Percentiles rank a stretch among this genome's conserved stretches.
Evolutionary conservation across 2,797 vertebrate genomes (phyloP).

Genomic region (Danio choprae): DNA sequence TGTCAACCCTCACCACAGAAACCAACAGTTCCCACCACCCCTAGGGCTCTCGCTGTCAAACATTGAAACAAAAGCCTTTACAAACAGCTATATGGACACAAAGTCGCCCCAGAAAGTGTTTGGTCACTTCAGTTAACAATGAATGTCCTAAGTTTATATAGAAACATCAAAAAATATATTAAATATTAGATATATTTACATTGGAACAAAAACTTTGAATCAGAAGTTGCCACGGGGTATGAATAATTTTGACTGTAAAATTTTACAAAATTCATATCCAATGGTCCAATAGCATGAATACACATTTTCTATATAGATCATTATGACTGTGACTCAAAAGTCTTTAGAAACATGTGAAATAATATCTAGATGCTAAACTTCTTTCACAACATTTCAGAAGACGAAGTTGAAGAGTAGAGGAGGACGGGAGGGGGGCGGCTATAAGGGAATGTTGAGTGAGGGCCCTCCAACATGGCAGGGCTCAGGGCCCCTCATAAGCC

Average conservation of each 20-base stretch:
- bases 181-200: not conserved
- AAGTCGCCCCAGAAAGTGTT: not conserved
- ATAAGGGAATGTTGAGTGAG: no score
- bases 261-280: not conserved
- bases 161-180: not conserved
- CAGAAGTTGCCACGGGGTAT: no score
- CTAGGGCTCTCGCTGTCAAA: constrained; percentile 45
- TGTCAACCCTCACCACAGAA: constrained; percentile 46
- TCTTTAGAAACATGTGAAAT: no score
- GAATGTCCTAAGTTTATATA: not conserved
- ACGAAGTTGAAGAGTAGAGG: no score
- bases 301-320: not conserved
- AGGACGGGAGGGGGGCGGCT: no score
- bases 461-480: no score
- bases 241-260: no score
- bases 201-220: no score
- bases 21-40: constrained; percentile 47
- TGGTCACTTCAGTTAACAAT: constrained; percentile 7
- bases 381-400: no score
- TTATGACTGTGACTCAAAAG: not conserved
- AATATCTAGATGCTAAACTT: no score
- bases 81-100: constrained; percentile 17
- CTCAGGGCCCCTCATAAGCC: no score
- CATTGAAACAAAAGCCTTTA: constrained; percentile 34
- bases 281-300: not conserved